Evolutionary conservation across 2,113 vertebrate genomes (phyloP).

Genomic region (Hystrix cristata): DNA sequence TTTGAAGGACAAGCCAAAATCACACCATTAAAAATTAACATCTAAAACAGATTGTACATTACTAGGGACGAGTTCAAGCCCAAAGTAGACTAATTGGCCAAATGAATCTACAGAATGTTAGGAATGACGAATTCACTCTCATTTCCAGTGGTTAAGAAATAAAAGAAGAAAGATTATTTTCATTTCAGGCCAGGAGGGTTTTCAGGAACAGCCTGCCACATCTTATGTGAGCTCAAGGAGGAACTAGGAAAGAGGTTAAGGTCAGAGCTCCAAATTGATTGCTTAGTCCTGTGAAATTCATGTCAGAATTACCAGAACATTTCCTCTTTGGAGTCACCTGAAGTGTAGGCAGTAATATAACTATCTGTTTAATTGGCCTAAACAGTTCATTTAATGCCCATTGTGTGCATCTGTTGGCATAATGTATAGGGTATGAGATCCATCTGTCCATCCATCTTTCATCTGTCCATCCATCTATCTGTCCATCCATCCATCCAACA

Average conservation of each 20-base stretch:
- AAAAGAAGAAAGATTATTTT: constrained; percentile 83
- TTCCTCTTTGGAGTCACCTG: background rate
- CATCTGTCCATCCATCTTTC: background rate
- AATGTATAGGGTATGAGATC: background rate
- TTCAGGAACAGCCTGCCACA: constrained; percentile 56
- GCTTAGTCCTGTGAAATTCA: background rate
- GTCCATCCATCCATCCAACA: background rate
- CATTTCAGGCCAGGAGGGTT: constrained; percentile 66
- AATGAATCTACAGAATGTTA: constrained; percentile 83
- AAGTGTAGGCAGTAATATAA: constrained; percentile 7
- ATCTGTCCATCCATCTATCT: background rate
- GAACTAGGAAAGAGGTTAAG: background rate
- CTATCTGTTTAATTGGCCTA: background rate
- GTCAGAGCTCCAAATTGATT: background rate
- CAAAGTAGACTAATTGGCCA: constrained; percentile 85
- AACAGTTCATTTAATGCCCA: background rate
- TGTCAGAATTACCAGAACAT: background rate
- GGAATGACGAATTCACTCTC: constrained; percentile 72
- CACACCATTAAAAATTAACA: constrained; percentile 88
- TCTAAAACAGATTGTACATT: constrained; percentile 86
- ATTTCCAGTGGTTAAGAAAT: constrained; percentile 83
- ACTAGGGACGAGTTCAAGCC: constrained; percentile 82
- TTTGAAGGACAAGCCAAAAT: constrained; percentile 87
- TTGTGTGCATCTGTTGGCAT: background rate
- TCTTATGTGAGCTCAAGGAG: constrained; percentile 38